phyloP scores from a whole-genome alignment of 2,888 invertebrate genomes.

The Nemapogon koenigi region DNA sequence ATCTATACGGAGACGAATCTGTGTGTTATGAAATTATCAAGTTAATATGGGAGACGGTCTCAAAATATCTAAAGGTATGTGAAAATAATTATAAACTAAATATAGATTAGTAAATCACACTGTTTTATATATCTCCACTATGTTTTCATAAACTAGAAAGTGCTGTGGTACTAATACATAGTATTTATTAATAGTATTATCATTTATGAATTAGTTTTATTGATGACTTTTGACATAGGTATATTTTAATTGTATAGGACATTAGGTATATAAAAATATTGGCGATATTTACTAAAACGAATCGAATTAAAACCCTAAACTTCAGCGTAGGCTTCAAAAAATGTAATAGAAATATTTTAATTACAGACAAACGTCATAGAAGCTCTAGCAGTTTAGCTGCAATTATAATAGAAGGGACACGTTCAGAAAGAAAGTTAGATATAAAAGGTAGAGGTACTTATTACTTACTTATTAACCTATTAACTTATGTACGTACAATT shows the following conservation, averaged over 20 bases:
- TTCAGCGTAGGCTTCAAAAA: not conserved
- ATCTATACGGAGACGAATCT: constrained; percentile 29
- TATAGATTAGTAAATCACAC: not conserved
- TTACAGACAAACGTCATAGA: constrained; percentile 50
- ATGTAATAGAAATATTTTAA: not conserved
- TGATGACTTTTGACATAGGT: too few relatives aligned
- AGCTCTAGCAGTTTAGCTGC: constrained; percentile 52
- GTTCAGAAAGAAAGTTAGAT: constrained; percentile 46
- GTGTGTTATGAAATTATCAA: constrained; percentile 51
- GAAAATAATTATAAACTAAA: not conserved
- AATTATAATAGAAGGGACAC: constrained; percentile 33
- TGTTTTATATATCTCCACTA: too few relatives aligned
- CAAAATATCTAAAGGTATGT: constrained; percentile 45
- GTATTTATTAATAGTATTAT: constrained; percentile 1
- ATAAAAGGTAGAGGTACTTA: constrained; percentile 27
- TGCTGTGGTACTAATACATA: not conserved
- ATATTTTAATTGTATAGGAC: too few relatives aligned
- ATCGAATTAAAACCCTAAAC: too few relatives aligned
- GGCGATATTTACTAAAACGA: too few relatives aligned
- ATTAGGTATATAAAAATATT: too few relatives aligned
- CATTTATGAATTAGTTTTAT: not conserved
- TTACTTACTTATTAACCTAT: not conserved
- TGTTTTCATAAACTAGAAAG: not conserved
- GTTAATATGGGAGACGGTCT: constrained; percentile 52
- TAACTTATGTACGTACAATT: not conserved